Evolutionary conservation across 2,888 invertebrate genomes (phyloP).

Genomic region (Heterodera filipjevi): DNA sequence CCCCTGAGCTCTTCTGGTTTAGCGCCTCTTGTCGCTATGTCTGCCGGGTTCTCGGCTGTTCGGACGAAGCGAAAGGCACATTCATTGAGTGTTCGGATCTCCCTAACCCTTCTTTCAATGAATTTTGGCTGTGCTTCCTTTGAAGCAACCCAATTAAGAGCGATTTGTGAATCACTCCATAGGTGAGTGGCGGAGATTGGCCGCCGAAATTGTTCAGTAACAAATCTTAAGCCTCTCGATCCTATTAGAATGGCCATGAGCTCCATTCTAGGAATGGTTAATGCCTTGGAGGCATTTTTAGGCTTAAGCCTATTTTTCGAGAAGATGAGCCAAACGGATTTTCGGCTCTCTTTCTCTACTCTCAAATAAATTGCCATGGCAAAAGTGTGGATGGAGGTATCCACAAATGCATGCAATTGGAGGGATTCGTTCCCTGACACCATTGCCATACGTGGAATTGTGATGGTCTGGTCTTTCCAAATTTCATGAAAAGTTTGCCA

Average conservation of each 20-base stretch:
- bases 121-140: not conserved
- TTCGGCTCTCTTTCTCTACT: not conserved
- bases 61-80: slow-evolving; percentile 17
- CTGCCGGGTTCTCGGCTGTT: slow-evolving; percentile 28
- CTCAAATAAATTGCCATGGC: slow-evolving; percentile 32
- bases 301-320: slow-evolving; percentile 19
- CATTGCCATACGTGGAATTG: not conserved
- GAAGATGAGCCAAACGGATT: slow-evolving; percentile 6
- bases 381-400: slow-evolving; percentile 38
- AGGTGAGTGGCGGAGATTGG: not conserved
- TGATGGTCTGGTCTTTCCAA: not conserved
- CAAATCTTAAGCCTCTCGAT: not conserved
- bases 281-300: not conserved
- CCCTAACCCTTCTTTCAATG: slow-evolving; percentile 24
- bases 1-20: not conserved
- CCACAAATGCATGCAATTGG: slow-evolving; percentile 40
- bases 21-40: slow-evolving; percentile 23
- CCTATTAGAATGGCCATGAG: slow-evolving; percentile 15
- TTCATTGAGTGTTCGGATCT: not conserved
- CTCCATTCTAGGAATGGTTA: slow-evolving; percentile 32
- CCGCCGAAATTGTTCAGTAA: not conserved
- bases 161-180: slow-evolving; percentile 23
- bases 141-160: slow-evolving; percentile 8
- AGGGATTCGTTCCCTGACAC: not conserved
- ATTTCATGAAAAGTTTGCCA: slow-evolving; percentile 16